phyloP scores from a whole-genome alignment of 2,113 vertebrate genomes.

The Notarius quadriscutis region DNA sequence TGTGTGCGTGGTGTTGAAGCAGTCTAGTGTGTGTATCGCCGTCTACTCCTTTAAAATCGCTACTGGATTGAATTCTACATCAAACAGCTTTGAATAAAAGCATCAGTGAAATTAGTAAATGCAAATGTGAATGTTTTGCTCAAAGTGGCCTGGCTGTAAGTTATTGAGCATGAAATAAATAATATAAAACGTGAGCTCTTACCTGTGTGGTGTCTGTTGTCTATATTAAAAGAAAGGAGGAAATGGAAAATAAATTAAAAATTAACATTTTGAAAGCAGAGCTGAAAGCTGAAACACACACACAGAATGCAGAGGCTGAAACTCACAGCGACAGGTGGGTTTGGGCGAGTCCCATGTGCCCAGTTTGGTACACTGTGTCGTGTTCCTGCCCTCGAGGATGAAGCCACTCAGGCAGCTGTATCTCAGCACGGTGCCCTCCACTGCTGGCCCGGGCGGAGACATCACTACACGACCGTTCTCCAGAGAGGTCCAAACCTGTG shows the following conservation, averaged over 20 bases:
- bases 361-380: constrained; percentile 83
- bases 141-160: background rate
- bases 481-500: constrained; percentile 84
- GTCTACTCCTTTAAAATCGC: background rate
- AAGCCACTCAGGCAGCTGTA: constrained; percentile 87
- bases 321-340: constrained; percentile 87
- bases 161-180: background rate
- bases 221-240: constrained; percentile 48
- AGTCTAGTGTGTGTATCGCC: background rate
- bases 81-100: background rate
- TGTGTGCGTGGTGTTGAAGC: background rate
- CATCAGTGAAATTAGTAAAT: background rate
- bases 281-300: background rate
- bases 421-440: constrained; percentile 83
- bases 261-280: background rate
- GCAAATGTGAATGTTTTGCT: background rate
- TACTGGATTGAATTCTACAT: background rate
- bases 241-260: background rate
- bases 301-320: background rate
- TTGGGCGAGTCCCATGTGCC: constrained; percentile 89
- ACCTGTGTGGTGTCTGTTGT: constrained; percentile 70
- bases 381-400: constrained; percentile 82
- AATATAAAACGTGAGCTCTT: constrained; percentile 37
- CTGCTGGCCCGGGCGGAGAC: constrained; percentile 75
- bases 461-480: constrained; percentile 84